Conservation (phyloP, 2,113 vertebrate species). For the Rhabdornis inornatus region DNA sequence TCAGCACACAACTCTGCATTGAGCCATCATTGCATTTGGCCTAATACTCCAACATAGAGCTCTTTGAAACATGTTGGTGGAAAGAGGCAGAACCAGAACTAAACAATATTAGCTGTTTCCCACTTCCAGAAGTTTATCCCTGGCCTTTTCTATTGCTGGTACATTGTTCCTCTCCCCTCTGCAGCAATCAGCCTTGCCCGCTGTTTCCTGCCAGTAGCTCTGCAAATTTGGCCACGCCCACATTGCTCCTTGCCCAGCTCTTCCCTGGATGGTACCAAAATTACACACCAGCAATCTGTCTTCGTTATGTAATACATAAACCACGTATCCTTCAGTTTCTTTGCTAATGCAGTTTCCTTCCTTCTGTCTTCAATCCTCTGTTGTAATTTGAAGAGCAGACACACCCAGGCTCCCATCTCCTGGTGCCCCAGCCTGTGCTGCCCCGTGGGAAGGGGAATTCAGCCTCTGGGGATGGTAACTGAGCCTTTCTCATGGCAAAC, state of each 20-base stretch:
- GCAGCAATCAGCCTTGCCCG: not conserved
- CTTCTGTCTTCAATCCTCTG: not conserved
- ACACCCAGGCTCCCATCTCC: rapidly evolving
- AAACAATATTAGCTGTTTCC: not conserved
- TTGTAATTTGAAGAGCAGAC: not conserved
- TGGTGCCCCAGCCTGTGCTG: rapidly evolving
- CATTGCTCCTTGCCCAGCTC: not conserved
- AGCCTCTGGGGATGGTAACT: not conserved
- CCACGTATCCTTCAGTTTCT: not conserved
- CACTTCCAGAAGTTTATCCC: not conserved
- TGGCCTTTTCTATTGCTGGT: not conserved
- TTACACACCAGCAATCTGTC: not conserved
- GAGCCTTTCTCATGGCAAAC: not conserved
- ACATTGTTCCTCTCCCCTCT: not conserved
- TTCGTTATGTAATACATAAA: not conserved
- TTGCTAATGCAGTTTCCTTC: not conserved
- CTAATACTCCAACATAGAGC: not conserved
- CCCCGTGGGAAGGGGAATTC: not conserved
- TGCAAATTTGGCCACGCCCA: not conserved
- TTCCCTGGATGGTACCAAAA: not conserved
- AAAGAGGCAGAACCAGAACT: not conserved
- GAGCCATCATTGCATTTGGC: not conserved
- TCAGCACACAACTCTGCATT: not conserved
- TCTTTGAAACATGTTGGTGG: not conserved
- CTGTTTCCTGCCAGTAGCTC: not conserved